These are phyloP conservation scores for Clarias magur DNA, from an alignment of 2,113 vertebrate species.

Conservation along the genomic window DNA sequence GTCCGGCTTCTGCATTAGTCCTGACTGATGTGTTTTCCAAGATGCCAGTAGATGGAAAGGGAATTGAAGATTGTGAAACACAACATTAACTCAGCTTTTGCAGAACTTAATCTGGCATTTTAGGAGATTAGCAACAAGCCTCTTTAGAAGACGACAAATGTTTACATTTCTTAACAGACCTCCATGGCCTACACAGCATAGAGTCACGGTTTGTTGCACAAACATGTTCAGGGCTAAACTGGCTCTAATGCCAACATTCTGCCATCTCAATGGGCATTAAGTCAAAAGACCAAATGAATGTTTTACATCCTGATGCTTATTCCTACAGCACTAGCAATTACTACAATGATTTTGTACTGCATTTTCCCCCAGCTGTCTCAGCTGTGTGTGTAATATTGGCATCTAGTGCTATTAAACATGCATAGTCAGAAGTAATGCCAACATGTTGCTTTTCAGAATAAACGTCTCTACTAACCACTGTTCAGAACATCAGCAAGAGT, in stretches of 20 bases:
- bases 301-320: slow-evolving; percentile 9
- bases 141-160: slow-evolving; percentile 27
- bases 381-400: neutral
- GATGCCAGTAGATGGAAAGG: neutral
- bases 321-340: neutral
- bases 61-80: slow-evolving; percentile 25
- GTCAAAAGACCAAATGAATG: slow-evolving; percentile 27
- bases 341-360: neutral
- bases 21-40: slow-evolving; percentile 33
- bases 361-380: too few relatives aligned
- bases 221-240: slow-evolving; percentile 33
- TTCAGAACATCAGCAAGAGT: neutral
- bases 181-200: neutral
- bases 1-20: slow-evolving; percentile 5
- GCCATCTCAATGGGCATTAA: slow-evolving; percentile 6
- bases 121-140: slow-evolving; percentile 36
- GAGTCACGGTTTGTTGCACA: slow-evolving; percentile 28
- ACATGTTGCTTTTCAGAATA: neutral
- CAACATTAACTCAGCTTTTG: slow-evolving; percentile 35
- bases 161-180: slow-evolving; percentile 37
- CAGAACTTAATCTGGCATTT: slow-evolving; percentile 25
- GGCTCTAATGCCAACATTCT: slow-evolving; percentile 21
- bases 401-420: neutral
- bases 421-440: neutral
- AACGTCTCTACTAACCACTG: neutral